Conservation (phyloP, 2,888 invertebrate species). For the Meteorus cinctellus region DNA sequence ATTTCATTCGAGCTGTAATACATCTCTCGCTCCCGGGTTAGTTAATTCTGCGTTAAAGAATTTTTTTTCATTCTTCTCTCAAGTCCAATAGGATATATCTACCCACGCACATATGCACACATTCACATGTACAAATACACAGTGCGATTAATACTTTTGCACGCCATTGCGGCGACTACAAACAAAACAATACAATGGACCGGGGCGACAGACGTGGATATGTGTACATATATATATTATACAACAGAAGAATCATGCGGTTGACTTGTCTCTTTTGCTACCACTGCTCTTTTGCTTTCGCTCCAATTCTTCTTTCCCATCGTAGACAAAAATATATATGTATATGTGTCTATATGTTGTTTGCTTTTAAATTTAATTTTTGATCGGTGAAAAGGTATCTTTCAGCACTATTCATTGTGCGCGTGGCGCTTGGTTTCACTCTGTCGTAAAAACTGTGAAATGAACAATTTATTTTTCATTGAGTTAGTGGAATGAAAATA, state of each 20-base stretch:
- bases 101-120: not conserved
- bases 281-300: constrained; percentile 5
- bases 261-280: constrained; percentile 29
- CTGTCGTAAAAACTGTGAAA: constrained; percentile 41
- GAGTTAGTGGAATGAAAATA: no score
- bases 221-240: no score
- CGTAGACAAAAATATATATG: not conserved
- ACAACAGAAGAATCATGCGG: constrained; percentile 37
- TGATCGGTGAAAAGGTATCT: constrained; percentile 9
- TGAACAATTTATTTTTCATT: constrained; percentile 31
- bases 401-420: constrained; percentile 28
- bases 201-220: constrained; percentile 6
- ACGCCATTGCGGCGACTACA: constrained; percentile 26
- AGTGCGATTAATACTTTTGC: constrained; percentile 22
- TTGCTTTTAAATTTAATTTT: no score
- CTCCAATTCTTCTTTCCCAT: constrained; percentile 15
- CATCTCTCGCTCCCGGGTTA: not conserved
- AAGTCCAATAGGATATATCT: not conserved
- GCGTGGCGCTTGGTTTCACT: constrained; percentile 35
- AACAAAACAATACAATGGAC: constrained; percentile 26
- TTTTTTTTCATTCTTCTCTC: not conserved
- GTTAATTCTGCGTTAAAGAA: constrained; percentile 12
- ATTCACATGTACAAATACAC: constrained; percentile 10
- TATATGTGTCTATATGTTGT: not conserved
- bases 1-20: not conserved